Conservation (phyloP, 2,113 vertebrate species). For the Oryzias woworae region DNA sequence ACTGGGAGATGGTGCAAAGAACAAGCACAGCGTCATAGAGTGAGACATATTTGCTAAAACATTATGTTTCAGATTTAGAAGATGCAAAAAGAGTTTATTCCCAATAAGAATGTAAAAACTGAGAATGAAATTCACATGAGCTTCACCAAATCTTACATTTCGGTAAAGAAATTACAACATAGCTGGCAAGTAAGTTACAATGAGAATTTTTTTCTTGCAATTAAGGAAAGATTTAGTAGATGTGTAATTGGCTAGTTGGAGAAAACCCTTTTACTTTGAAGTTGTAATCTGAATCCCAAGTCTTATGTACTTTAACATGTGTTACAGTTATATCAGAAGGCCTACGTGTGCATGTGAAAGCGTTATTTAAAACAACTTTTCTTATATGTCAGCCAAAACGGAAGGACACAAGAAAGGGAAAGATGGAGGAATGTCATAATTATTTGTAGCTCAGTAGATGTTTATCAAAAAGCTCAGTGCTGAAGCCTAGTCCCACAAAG, state of each 20-base stretch:
- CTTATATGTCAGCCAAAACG: conserved; percentile 38
- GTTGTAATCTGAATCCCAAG: not conserved
- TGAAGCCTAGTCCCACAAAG: conserved; percentile 32
- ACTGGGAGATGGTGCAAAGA: conserved; percentile 7
- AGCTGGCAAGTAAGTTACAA: conserved; percentile 35
- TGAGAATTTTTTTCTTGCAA: conserved; percentile 27
- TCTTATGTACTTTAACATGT: not conserved
- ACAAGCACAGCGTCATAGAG: conserved; percentile 36
- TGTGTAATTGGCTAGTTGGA: conserved; percentile 30
- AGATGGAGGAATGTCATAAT: conserved; percentile 36
- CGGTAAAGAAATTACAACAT: conserved; percentile 24
- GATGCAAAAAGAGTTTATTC: conserved; percentile 26
- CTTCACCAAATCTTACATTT: conserved; percentile 27
- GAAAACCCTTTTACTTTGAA: conserved; percentile 13
- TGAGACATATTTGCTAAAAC: conserved; percentile 34
- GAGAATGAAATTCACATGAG: conserved; percentile 29
- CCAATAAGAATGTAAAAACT: conserved; percentile 5
- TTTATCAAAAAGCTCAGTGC: conserved; percentile 12
- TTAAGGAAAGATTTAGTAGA: conserved; percentile 46
- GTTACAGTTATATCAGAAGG: too few relatives aligned
- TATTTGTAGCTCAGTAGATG: conserved; percentile 11
- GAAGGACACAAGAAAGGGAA: conserved; percentile 3
- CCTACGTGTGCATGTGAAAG: not conserved
- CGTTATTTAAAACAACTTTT: conserved; percentile 60
- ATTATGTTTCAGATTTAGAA: conserved; percentile 47